phyloP scores from a whole-genome alignment of 2,113 vertebrate genomes.

The Daphoenositta chrysoptera region DNA sequence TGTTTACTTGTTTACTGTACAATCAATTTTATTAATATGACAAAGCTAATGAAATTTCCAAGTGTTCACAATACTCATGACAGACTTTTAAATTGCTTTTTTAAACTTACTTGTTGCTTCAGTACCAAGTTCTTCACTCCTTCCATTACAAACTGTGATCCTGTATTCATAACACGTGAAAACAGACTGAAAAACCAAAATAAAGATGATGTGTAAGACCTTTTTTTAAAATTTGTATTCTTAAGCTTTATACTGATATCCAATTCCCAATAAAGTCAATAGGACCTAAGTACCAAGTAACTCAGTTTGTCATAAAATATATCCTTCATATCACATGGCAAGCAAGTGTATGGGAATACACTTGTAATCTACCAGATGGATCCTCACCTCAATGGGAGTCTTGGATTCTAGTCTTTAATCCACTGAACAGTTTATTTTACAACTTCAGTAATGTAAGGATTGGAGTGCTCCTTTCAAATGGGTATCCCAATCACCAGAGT shows the following conservation, averaged over 20 bases:
- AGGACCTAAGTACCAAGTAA: not conserved
- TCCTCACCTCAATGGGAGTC: not conserved
- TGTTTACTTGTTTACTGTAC: not conserved
- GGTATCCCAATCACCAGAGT: not conserved
- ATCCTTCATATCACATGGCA: not conserved
- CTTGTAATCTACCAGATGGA: not conserved
- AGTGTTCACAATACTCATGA: not conserved
- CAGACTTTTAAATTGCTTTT: not conserved
- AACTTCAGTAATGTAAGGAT: not conserved
- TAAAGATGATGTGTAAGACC: not conserved
- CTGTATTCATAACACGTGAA: constrained; percentile 96
- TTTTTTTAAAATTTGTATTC: not conserved
- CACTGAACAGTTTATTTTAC: not conserved
- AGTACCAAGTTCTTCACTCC: constrained; percentile 97
- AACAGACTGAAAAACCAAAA: constrained; percentile 81
- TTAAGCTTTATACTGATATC: not conserved
- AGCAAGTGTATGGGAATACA: not conserved
- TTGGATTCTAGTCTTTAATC: not conserved
- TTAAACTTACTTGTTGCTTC: constrained; percentile 91
- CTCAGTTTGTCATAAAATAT: not conserved
- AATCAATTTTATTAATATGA: not conserved
- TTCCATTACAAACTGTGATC: constrained; percentile 99
- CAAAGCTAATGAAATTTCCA: not conserved
- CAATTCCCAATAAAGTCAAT: not conserved
- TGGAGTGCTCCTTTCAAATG: not conserved